Conservation (phyloP, 2,113 vertebrate species). For the Elephas maximus region DNA sequence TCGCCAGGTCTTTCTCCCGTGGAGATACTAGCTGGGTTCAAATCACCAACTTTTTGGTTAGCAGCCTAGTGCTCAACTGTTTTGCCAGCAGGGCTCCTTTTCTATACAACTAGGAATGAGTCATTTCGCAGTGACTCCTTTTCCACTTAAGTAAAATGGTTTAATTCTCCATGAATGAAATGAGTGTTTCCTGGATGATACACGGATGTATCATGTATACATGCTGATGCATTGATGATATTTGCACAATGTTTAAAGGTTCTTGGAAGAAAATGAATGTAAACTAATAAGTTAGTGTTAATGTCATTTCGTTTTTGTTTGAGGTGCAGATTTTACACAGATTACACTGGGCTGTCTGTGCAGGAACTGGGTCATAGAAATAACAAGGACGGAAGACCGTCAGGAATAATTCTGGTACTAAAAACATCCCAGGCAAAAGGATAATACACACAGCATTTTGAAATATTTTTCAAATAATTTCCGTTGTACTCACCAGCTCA, state of each 20-base stretch:
- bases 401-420: not conserved
- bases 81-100: not conserved
- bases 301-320: not conserved
- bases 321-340: not conserved
- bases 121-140: not conserved
- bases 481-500: not conserved
- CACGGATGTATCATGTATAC: not conserved
- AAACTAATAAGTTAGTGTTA: not conserved
- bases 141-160: not conserved
- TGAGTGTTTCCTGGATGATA: not conserved
- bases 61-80: not conserved
- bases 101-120: not conserved
- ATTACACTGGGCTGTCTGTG: not conserved
- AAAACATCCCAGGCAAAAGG: not conserved
- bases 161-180: slow-evolving; percentile 16
- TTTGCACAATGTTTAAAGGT: not conserved
- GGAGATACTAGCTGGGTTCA: not conserved
- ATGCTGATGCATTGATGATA: not conserved
- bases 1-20: not conserved
- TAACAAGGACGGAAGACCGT: not conserved
- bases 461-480: slow-evolving; percentile 50
- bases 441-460: not conserved
- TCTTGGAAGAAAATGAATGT: not conserved
- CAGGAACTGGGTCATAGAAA: slow-evolving; percentile 14
- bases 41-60: not conserved